Conservation (phyloP, 2,888 invertebrate genomes). For the Agrochola lychnidis region DNA sequence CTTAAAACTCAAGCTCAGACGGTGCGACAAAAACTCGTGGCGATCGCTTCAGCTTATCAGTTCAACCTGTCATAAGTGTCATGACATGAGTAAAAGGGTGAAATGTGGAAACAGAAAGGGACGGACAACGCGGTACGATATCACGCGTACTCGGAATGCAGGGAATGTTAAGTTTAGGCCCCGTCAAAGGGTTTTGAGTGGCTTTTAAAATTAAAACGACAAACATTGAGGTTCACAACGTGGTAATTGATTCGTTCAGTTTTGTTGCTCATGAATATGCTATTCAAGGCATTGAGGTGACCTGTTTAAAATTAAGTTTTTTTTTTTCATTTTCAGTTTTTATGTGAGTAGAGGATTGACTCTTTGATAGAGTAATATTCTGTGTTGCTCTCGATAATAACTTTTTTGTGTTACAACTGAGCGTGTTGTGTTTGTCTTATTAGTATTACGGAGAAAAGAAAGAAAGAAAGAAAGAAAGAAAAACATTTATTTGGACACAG, state of each 20-base stretch:
- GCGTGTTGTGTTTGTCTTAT: too few species aligned
- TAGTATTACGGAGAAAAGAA: too few species aligned
- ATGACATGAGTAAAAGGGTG: constrained; percentile 75
- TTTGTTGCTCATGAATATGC: constrained; percentile 62
- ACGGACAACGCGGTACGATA: constrained; percentile 73
- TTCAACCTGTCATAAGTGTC: constrained; percentile 67
- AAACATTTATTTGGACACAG: too few species aligned
- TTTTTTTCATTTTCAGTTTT: not conserved
- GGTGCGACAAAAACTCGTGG: constrained; percentile 29
- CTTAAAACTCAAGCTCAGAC: not conserved
- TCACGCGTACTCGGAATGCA: constrained; percentile 82
- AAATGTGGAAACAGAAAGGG: constrained; percentile 74
- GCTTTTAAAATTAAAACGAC: constrained; percentile 88
- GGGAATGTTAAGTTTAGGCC: constrained; percentile 84
- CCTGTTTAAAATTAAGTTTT: not conserved
- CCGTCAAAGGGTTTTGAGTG: constrained; percentile 85
- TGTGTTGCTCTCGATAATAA: not conserved
- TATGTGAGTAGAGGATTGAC: not conserved
- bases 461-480: too few species aligned
- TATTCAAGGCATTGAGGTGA: constrained; percentile 21
- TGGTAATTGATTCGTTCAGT: constrained; percentile 81
- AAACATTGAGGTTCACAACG: constrained; percentile 80
- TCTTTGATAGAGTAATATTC: not conserved
- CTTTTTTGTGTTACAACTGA: too few species aligned
- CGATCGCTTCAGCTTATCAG: constrained; percentile 74